These are phyloP conservation scores for Hydropotes inermis DNA, from an alignment of 2,113 vertebrate genomes.

Conservation along the genomic window DNA sequence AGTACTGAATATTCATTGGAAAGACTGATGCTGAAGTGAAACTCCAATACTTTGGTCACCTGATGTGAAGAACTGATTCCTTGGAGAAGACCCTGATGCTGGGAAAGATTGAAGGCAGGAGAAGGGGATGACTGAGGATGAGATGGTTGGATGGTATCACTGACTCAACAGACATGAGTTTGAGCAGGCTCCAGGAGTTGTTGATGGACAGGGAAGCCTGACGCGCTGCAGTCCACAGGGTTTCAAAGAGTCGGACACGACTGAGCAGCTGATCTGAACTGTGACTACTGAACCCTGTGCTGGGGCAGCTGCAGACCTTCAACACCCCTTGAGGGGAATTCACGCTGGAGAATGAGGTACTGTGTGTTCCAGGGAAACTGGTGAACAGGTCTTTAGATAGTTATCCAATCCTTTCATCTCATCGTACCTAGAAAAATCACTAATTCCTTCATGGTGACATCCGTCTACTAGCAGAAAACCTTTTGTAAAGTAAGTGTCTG, in stretches of 20 bases:
- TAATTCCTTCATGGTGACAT: neutral
- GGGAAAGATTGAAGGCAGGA: neutral
- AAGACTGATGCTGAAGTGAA: neutral
- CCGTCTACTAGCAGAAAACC: neutral
- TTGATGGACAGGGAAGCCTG: neutral
- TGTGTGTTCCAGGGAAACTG: neutral
- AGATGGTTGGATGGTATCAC: neutral
- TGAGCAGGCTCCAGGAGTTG: neutral
- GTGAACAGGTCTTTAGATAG: neutral
- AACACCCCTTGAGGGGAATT: neutral
- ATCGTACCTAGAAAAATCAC: neutral
- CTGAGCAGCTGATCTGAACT: neutral
- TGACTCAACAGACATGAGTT: neutral
- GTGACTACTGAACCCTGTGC: neutral
- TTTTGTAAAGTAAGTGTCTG: neutral
- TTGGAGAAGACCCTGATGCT: neutral
- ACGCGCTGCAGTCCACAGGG: rapidly evolving
- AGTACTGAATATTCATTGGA: neutral
- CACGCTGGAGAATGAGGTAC: neutral
- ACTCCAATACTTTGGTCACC: neutral
- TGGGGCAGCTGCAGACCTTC: neutral
- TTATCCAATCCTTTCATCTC: neutral
- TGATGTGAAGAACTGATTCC: neutral
- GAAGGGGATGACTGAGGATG: neutral
- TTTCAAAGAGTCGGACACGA: neutral